A percentile compares a stretch with the other conserved stretches of the same genome.
Conservation (phyloP, 1,140 invertebrate genomes). For the Probaryconus sp. region DNA sequence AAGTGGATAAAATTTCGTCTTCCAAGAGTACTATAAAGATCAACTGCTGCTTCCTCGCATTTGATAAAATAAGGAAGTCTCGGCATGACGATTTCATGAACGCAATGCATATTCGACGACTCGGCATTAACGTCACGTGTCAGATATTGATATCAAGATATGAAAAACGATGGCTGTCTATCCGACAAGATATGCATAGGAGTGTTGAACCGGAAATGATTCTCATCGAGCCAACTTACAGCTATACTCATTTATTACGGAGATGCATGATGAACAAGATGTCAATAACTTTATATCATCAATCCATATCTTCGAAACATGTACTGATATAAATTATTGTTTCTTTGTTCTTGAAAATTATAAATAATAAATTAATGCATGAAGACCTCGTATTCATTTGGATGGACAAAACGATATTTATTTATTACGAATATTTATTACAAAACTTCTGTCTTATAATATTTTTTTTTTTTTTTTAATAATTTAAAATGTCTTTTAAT, state of each 20-base stretch:
- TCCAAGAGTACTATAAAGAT: conserved; percentile 39
- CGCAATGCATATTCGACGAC: conserved; percentile 67
- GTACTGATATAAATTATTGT: conserved; percentile 39
- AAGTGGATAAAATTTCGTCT: conserved; percentile 34
- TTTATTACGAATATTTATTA: too few species aligned
- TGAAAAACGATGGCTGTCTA: conserved; percentile 71
- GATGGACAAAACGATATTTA: conserved; percentile 19
- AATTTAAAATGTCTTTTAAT: too few species aligned
- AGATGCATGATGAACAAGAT: conserved; percentile 50
- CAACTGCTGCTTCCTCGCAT: conserved; percentile 12
- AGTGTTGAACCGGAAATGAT: conserved; percentile 52
- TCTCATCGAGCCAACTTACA: conserved; percentile 46
- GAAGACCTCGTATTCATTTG: neutral
- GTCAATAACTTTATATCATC: conserved; percentile 51
- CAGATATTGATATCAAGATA: conserved; percentile 67
- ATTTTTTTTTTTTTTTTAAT: too few species aligned
- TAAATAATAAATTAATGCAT: too few species aligned
- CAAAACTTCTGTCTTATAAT: too few species aligned
- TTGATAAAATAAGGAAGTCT: conserved; percentile 29
- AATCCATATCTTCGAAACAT: conserved; percentile 45
- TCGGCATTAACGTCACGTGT: conserved; percentile 64
- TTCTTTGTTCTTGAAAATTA: too few species aligned
- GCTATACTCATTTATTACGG: conserved; percentile 51
- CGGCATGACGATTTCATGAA: conserved; percentile 67
- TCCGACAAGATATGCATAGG: conserved; percentile 43